Base-by-base conservation (phyloP, 2,113 vertebrate species). In the Brienomyrus brachyistius region DNA sequence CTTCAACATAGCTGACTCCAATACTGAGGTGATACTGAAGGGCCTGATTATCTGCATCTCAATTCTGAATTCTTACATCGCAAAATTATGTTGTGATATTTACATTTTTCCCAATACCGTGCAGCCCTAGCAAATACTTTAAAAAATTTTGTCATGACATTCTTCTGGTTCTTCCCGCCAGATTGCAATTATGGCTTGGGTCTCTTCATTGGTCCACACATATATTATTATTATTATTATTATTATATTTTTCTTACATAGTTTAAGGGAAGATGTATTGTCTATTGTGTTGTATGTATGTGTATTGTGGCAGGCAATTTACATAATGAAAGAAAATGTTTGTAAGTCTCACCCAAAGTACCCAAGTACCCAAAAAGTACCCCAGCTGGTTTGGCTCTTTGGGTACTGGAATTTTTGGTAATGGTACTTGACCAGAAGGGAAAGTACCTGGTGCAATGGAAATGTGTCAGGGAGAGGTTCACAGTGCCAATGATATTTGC, bases 381-480 rank as follows among this genome's bases (percentile, higher is more conserved):
- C n/a, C n/a, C 62, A 31, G 10, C 9, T 31, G 62, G 27, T 59
- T n/a, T 59, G 56, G 6, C 6, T n/a, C 7, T n/a, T 59, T 23
- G 56, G 7, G 21, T 59, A 66, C n/a, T 66, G n/a, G 59, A n/a
- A 66, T 3, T 27, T 66, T 66, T 66, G 62, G 62, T 11, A 31
- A 3, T 66, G n/a, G 3, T 66, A 27, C 62, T 70, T 27, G 62
- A 70, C 62, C n/a, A 0, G 10, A 70, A 70, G 62, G 10, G n/a
- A 70, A 70, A 11, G 62, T 70, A 31, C n/a, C 62, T 13, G 27
- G n/a, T 70, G 62, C n/a, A 27, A 27, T 31, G 27, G 15, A 80
- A 35, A 80, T 19, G 92, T 90, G 89, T 90, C 90, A 92, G 93
- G 93, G 91, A 92, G 90, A 91, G 45, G 43, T 2, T 85, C 11